Evolutionary conservation across 1,140 invertebrate species (phyloP).

Genomic region (Calycopis cecrops): DNA sequence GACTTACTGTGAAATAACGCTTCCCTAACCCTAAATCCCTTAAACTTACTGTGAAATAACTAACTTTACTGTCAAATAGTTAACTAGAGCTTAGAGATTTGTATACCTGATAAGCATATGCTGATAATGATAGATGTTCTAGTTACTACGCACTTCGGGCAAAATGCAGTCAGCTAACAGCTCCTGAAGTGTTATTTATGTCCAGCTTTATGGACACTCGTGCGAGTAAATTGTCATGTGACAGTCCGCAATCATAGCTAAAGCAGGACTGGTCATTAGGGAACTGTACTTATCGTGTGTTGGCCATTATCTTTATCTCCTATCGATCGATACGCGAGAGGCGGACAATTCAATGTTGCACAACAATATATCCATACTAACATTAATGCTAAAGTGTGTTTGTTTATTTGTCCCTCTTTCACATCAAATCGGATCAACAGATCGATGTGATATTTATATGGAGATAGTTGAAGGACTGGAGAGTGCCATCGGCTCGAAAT

Average conservation of each 20-base stretch:
- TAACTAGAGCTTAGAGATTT: too few relatives aligned
- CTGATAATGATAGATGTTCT: neutral
- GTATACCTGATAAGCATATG: too few relatives aligned
- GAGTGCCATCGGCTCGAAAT: too few relatives aligned
- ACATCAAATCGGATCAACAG: too few relatives aligned
- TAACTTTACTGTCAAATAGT: too few relatives aligned
- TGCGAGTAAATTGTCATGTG: neutral
- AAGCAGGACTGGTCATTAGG: conserved; percentile 28
- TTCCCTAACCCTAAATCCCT: too few relatives aligned
- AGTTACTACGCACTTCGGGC: neutral
- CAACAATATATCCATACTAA: neutral
- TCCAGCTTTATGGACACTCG: neutral
- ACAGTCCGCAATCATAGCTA: conserved; percentile 22
- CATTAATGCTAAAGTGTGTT: too few relatives aligned
- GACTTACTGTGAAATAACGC: too few relatives aligned
- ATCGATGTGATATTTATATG: too few relatives aligned
- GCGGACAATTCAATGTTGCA: conserved; percentile 20
- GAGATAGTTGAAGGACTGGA: too few relatives aligned
- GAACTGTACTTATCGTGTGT: conserved; percentile 40
- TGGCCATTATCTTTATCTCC: conserved; percentile 41
- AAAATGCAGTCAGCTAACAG: conserved; percentile 1
- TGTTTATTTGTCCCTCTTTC: too few relatives aligned
- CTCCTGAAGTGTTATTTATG: conserved; percentile 5
- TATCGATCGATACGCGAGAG: conserved; percentile 51
- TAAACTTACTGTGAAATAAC: too few relatives aligned